Evolutionary conservation across 2,113 vertebrate species (phyloP).

Genomic region (Lycaon pictus): DNA sequence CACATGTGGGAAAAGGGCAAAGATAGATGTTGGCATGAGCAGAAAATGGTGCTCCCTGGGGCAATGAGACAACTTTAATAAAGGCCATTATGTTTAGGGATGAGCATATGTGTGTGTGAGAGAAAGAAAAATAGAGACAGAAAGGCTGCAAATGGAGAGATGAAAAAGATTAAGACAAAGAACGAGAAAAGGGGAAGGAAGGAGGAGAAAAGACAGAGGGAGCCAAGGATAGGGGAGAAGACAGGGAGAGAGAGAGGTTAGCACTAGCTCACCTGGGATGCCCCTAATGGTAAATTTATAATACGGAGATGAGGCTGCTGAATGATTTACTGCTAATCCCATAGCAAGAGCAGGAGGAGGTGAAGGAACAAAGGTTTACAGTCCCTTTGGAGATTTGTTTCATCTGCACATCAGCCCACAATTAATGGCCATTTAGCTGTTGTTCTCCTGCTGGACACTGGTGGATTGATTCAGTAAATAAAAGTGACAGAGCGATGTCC

Average conservation of each 20-base stretch:
- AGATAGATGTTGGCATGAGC: neutral
- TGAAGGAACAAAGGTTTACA: constrained; percentile 91
- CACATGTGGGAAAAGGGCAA: neutral
- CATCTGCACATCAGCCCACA: constrained; percentile 91
- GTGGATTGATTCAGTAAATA: constrained; percentile 93
- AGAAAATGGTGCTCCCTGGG: neutral
- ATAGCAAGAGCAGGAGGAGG: constrained; percentile 82
- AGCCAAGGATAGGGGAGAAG: fast-evolving
- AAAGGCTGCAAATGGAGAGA: neutral
- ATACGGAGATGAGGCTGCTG: constrained; percentile 85
- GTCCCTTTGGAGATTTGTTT: constrained; percentile 90
- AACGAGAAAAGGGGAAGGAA: neutral
- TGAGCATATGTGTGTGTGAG: neutral
- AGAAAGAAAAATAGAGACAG: neutral
- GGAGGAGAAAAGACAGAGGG: neutral
- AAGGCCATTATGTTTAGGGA: neutral
- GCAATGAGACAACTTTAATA: neutral
- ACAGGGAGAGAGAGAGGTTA: neutral
- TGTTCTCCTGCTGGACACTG: constrained; percentile 90
- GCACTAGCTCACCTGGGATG: constrained; percentile 77
- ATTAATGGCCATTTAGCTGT: constrained; percentile 93
- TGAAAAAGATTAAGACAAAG: constrained; percentile 28
- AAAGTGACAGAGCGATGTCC: constrained; percentile 90
- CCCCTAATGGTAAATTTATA: constrained; percentile 86
- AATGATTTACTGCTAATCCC: constrained; percentile 88